A percentile compares a stretch with the other conserved stretches of the same genome.
phyloP scores from a whole-genome alignment of 2,797 vertebrate genomes.

The Synaphobranchus kaupii region DNA sequence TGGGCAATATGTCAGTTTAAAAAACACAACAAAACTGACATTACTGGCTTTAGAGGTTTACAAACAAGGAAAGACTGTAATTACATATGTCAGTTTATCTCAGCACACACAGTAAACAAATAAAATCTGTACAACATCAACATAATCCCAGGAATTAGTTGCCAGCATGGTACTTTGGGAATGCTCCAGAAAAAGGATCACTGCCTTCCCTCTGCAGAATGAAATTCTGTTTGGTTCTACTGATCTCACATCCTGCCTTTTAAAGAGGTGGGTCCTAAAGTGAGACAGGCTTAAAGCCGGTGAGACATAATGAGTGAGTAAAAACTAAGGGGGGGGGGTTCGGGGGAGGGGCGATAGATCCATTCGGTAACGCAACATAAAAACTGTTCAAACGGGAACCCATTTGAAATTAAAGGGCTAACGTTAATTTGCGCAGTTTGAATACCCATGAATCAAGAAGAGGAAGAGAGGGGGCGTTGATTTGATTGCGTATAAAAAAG shows the following conservation, averaged over 20 bases:
- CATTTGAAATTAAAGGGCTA: too few relatives aligned
- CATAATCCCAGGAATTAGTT: slow-evolving; percentile 41
- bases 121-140: slow-evolving; percentile 19
- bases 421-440: too few relatives aligned
- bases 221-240: background rate
- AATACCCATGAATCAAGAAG: too few relatives aligned
- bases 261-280: background rate
- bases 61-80: slow-evolving; percentile 38
- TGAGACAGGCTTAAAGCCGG: background rate
- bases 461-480: too few relatives aligned
- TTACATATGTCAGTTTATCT: slow-evolving; percentile 27
- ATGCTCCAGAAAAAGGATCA: slow-evolving; percentile 37
- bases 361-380: too few relatives aligned
- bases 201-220: slow-evolving; percentile 21
- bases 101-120: background rate
- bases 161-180: slow-evolving; percentile 43
- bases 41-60: slow-evolving; percentile 1
- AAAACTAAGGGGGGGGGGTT: background rate
- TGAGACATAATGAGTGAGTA: slow-evolving; percentile 4
- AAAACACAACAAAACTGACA: background rate
- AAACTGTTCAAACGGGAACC: too few relatives aligned
- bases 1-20: background rate
- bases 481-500: too few relatives aligned
- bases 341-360: too few relatives aligned
- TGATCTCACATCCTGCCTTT: background rate